These are phyloP conservation scores for Oxygymnocypris stewartii DNA, from an alignment of 2,113 vertebrate species.

Conservation along the genomic window DNA sequence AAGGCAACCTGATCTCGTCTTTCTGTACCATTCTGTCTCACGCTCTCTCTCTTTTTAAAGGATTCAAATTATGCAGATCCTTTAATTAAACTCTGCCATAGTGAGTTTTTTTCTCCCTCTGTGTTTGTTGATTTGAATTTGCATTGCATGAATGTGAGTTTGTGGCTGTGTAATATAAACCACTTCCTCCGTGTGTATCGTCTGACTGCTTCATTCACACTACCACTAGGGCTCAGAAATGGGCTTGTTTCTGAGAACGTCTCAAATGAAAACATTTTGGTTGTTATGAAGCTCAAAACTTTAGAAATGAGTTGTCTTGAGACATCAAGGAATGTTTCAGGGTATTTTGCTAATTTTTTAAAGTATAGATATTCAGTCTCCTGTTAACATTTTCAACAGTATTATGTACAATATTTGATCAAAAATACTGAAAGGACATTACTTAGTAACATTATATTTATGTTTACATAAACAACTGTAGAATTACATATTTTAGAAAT, in stretches of 20 bases:
- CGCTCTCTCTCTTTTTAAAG: slow-evolving; percentile 24
- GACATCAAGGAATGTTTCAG: not conserved
- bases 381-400: not conserved
- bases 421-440: not conserved
- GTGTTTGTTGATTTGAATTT: slow-evolving; percentile 55
- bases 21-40: slow-evolving; percentile 40
- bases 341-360: not conserved
- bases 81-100: slow-evolving; percentile 64
- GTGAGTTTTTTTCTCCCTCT: slow-evolving; percentile 54
- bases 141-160: slow-evolving; percentile 52
- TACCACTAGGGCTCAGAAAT: slow-evolving; percentile 32
- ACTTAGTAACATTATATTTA: not conserved
- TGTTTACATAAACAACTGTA: not conserved
- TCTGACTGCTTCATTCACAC: slow-evolving; percentile 49
- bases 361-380: not conserved
- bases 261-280: slow-evolving; percentile 29
- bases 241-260: slow-evolving; percentile 33
- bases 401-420: not conserved
- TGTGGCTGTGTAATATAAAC: slow-evolving; percentile 48
- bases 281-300: not conserved
- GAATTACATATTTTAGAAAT: no score
- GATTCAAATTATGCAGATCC: slow-evolving; percentile 64
- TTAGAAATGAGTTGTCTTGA: not conserved
- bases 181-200: slow-evolving; percentile 39
- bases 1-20: slow-evolving; percentile 62